Evolutionary conservation across 2,888 invertebrate genomes (phyloP), one percentile per base, ranked within the genome.

Genomic region (Meta bourneti): DNA sequence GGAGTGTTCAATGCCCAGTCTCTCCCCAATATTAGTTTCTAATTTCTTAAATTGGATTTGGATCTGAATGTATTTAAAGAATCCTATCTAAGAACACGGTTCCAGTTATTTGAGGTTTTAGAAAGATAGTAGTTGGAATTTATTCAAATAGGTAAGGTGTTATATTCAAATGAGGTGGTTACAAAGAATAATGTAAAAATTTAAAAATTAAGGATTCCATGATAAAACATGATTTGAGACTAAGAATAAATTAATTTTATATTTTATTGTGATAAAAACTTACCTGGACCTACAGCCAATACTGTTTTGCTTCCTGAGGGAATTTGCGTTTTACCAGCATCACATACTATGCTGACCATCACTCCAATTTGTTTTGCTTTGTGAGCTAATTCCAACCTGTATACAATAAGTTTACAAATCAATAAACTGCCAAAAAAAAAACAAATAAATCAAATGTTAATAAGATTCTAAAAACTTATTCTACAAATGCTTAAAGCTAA

Each of bases 311-410:
- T 97, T 93, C 98, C 98, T 0, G 97, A 96, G 79, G 97, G 97
- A 93, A 99, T 97, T 95, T 99, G 98, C 7, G 99, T 99, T 93
- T 98, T 96, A 1, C 99, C 99, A 6, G 99, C 99, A 95, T 99
- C 99, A 93, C 96, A 96, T 92, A 99, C 97, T 52, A 98, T 94
- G 93, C 97, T 97, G 13, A 97, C 96, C 70, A 97, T 95, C 0
- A 99, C 95, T 54, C 97, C 97, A 91, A 96, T 94, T 54, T 96
- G 95, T 94, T 96, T 96, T 0, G 98, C 98, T 93, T 96, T 95
- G 85, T 96, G 96, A 72, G 96, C 96, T 85, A 99, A 95, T 93
- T 96, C 95, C 93, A 96, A 95, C 9, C 94, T 94, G 79, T 34
- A 72, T 13, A 74, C 13, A 16, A 88, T 16, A 61, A 51, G 82